These are phyloP conservation scores for Prionchulus punctatus DNA, from an alignment of 2,888 invertebrate species.

Conservation along the genomic window DNA sequence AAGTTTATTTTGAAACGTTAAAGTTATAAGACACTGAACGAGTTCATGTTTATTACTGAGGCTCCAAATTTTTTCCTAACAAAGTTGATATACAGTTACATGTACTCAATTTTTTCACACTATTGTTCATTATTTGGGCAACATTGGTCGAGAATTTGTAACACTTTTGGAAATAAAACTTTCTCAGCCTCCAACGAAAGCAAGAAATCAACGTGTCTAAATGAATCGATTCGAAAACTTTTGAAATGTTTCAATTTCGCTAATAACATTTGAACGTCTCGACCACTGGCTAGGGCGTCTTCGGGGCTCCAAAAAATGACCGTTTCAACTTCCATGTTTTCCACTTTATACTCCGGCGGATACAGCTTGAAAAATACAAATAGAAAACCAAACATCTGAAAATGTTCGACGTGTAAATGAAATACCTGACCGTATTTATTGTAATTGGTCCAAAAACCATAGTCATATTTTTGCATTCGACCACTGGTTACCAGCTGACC, in stretches of 20 bases:
- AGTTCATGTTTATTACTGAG: no score
- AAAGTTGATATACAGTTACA: no score
- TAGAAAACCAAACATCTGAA: no score
- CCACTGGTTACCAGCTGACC: slow-evolving; percentile 22
- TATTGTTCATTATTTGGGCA: no score
- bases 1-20: no score
- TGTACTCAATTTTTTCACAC: no score
- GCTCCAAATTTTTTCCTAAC: no score
- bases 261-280: background rate
- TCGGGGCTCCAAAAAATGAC: background rate
- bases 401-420: no score
- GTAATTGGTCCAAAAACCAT: slow-evolving; percentile 21
- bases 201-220: background rate
- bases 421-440: slow-evolving; percentile 30
- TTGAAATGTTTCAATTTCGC: background rate
- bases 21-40: no score
- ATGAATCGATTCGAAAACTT: background rate
- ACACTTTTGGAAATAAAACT: no score
- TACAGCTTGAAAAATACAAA: slow-evolving; percentile 8
- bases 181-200: background rate
- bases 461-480: slow-evolving; percentile 17
- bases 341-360: background rate
- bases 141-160: no score
- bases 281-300: background rate
- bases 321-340: background rate